Evolutionary conservation across 1,140 invertebrate species (phyloP).

Genomic region (Cherax quadricarinatus): DNA sequence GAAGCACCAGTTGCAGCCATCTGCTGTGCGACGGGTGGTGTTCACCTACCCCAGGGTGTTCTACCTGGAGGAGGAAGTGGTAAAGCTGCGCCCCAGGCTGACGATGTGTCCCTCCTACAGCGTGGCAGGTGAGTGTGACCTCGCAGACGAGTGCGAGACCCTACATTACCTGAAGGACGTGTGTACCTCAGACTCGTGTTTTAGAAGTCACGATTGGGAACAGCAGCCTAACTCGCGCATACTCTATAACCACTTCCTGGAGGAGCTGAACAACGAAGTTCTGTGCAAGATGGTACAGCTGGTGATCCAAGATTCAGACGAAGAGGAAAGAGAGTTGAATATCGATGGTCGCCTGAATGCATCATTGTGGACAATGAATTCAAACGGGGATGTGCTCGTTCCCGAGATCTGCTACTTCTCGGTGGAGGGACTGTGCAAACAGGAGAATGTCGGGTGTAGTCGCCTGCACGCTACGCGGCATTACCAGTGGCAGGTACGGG

Average conservation of each 20-base stretch:
- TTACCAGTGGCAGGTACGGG: slow-evolving; percentile 53
- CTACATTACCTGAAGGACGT: not conserved
- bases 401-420: slow-evolving; percentile 47
- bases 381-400: not conserved
- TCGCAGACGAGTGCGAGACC: not conserved
- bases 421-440: slow-evolving; percentile 20
- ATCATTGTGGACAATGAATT: not conserved
- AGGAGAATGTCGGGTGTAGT: slow-evolving; percentile 21
- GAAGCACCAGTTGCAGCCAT: slow-evolving; percentile 7
- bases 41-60: not conserved
- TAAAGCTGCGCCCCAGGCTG: not conserved
- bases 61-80: not conserved
- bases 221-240: not conserved
- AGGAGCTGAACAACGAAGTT: not conserved
- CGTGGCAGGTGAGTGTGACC: not conserved
- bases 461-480: slow-evolving; percentile 27
- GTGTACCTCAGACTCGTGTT: not conserved
- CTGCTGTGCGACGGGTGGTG: not conserved
- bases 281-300: not conserved
- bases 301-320: not conserved
- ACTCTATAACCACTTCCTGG: not conserved
- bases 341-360: not conserved
- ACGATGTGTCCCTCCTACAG: not conserved
- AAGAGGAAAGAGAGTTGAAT: not conserved
- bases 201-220: not conserved